phyloP scores from a whole-genome alignment of 2,888 invertebrate species.

The Thumatha senex region DNA sequence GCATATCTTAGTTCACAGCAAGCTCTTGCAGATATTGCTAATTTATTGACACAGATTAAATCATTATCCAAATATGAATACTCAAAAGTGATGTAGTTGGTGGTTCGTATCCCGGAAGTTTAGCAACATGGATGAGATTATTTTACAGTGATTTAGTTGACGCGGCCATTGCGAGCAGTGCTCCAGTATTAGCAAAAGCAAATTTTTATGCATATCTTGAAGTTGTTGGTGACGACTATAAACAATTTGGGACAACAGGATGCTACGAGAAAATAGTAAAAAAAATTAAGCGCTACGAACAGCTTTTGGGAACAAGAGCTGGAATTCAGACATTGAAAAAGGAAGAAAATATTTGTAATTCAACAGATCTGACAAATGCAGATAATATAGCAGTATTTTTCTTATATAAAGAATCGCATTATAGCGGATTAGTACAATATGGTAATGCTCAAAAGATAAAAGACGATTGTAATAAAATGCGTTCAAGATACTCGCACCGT shows the following conservation, averaged over 20 bases:
- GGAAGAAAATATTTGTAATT: slow-evolving; percentile 63
- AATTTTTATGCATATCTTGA: slow-evolving; percentile 71
- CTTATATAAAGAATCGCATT: slow-evolving; percentile 45
- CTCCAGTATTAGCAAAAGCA: slow-evolving; percentile 67
- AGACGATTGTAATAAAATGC: slow-evolving; percentile 41
- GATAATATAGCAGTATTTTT: slow-evolving; percentile 64
- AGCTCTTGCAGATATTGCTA: slow-evolving; percentile 67
- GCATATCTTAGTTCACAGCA: slow-evolving; percentile 62
- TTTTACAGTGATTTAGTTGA: slow-evolving; percentile 65
- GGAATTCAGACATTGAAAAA: slow-evolving; percentile 59
- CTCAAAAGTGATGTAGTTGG: slow-evolving; percentile 68
- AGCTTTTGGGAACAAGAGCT: slow-evolving; percentile 46
- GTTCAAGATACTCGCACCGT: no score
- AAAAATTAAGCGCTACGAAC: slow-evolving; percentile 55
- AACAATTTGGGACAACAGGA: slow-evolving; percentile 53
- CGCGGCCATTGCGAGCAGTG: slow-evolving; percentile 70
- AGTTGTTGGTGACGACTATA: slow-evolving; percentile 62
- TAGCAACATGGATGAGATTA: slow-evolving; percentile 71
- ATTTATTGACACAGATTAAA: slow-evolving; percentile 52
- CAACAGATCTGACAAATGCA: slow-evolving; percentile 51
- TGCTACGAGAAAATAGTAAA: slow-evolving; percentile 53
- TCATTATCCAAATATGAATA: slow-evolving; percentile 38
- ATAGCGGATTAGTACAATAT: slow-evolving; percentile 60
- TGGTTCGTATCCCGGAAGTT: slow-evolving; percentile 70
- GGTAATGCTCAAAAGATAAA: slow-evolving; percentile 50